Evolutionary conservation across 2,797 vertebrate species (phyloP).

Genomic region (Austrolebias charrua): DNA sequence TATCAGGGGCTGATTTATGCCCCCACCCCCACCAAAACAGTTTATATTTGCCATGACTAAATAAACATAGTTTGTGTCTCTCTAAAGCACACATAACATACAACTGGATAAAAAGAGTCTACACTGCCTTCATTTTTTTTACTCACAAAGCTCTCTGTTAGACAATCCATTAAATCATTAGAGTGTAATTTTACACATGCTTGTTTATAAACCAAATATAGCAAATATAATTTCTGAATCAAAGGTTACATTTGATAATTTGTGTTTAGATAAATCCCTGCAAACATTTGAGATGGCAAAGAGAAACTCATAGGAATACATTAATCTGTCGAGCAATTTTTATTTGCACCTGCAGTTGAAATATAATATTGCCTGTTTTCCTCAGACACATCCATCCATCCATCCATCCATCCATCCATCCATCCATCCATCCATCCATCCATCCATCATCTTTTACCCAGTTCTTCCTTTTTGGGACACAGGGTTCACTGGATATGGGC

Average conservation of each 20-base stretch:
- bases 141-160: conserved; percentile 37
- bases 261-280: conserved; percentile 9
- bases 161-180: conserved; percentile 48
- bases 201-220: conserved; percentile 19
- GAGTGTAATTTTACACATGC: conserved; percentile 29
- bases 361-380: neutral
- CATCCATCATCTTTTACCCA: too few relatives aligned
- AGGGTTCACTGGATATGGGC: too few relatives aligned
- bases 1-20: too few relatives aligned
- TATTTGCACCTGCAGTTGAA: conserved; percentile 20
- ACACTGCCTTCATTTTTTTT: conserved; percentile 41
- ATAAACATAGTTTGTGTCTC: neutral
- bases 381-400: conserved; percentile 3
- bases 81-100: neutral
- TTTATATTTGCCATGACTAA: neutral
- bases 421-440: too few relatives aligned
- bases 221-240: conserved; percentile 2
- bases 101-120: conserved; percentile 46
- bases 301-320: neutral
- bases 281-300: neutral
- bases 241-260: neutral
- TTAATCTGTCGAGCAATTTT: neutral
- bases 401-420: too few relatives aligned
- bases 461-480: too few relatives aligned
- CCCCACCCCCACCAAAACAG: neutral